Evolutionary conservation across 2,888 invertebrate species (phyloP), one percentile per base, ranked within the genome.

Genomic region (Steromphala cineraria): DNA sequence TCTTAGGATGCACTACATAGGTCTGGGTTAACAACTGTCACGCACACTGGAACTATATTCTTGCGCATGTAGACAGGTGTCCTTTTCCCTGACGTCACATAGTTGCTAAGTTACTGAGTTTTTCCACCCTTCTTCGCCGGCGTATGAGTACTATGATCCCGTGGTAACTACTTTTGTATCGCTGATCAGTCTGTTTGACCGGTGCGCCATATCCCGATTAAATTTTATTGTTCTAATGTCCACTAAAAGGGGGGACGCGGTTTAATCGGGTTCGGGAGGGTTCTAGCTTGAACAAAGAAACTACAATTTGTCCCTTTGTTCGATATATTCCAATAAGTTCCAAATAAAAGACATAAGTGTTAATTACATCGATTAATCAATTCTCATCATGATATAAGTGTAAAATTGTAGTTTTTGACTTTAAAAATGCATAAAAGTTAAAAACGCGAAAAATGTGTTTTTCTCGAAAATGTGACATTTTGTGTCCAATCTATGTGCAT

Each of bases 41-140:
- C 86, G 84, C 81, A 81, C 78, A 82, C 40, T 82, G 85, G 89
- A 87, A 88, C 89, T 89, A 89, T 84, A 86, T 89, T 87, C 83
- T 86, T 85, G 87, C 86, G 89, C 83, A 87, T 81, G 87, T 81
- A 85, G 85, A 87, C 85, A 83, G 83, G 84, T 87, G 84, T 83
- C 76, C 81, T 82, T 81, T 82, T 80, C 81, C 83, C 78, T 87
- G 87, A 88, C 88, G 88, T 88, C 87, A 87, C 81, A 67, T 79
- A 82, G 88, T 88, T 87, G 88, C 88, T 84, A 81, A 81, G 87
- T 82, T 86, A 88, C 87, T 79, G 82, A 84, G 81, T 85, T 88
- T 86, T 86, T 83, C 82, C 80, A 77, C 79, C 71, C 75, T 75
- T 78, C 78, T 79, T 78, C 80, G 52, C 56, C 78, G 76, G 82